Evolutionary conservation across 2,113 vertebrate genomes (phyloP).

Genomic region (cattle (Bos taurus)): ARS-UCD2.0 NC_037328.1:67523501-67524000

Average conservation of each 20-base stretch:
- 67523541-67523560: background rate
- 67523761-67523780: background rate
- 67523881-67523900: background rate
- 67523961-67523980: background rate
- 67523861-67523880: background rate
- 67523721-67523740: background rate
- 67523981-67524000: background rate
- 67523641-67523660: background rate
- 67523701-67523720: background rate
- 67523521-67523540: background rate
- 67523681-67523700: background rate
- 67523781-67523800: background rate
- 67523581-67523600: background rate
- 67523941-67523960: background rate
- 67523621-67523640: background rate
- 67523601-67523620: background rate
- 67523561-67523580: background rate
- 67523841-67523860: background rate
- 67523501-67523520: background rate
- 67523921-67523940: rapidly evolving
- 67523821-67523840: background rate
- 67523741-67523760: background rate
- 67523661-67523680: background rate
- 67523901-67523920: background rate
- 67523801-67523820: background rate